These are phyloP conservation scores for Leptogaster cylindrica DNA, from an alignment of 2,888 invertebrate genomes.

Conservation along the genomic window DNA sequence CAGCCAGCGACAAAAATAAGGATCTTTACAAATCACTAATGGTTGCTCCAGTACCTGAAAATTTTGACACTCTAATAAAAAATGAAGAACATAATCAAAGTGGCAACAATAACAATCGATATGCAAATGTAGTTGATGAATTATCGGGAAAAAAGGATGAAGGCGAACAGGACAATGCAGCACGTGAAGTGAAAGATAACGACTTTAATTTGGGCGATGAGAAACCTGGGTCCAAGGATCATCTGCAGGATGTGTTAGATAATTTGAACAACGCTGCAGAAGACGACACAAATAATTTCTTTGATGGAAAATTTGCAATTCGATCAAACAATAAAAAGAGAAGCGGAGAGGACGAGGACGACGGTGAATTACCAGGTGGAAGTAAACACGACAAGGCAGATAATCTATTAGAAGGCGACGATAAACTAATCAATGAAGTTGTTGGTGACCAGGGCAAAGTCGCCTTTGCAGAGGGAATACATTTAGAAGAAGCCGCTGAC, in stretches of 20 bases:
- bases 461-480: conserved; percentile 57
- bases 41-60: conserved; percentile 60
- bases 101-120: conserved; percentile 54
- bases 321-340: conserved; percentile 44
- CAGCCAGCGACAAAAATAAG: conserved; percentile 49
- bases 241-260: conserved; percentile 47
- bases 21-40: conserved; percentile 52
- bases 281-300: conserved; percentile 55
- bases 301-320: conserved; percentile 51
- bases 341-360: conserved; percentile 54
- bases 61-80: conserved; percentile 56
- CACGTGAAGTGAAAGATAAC: conserved; percentile 59
- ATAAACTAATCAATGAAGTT: conserved; percentile 62
- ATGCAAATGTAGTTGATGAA: conserved; percentile 57
- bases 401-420: conserved; percentile 57
- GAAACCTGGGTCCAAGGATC: conserved; percentile 39
- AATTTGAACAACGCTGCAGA: conserved; percentile 58
- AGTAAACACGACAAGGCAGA: conserved; percentile 53
- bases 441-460: conserved; percentile 61
- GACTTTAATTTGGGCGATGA: conserved; percentile 56
- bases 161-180: conserved; percentile 57
- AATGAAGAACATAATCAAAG: conserved; percentile 51
- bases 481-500: conserved; percentile 59
- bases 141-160: conserved; percentile 42
- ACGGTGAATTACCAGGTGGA: conserved; percentile 50